phyloP scores from a whole-genome alignment of 2,888 invertebrate genomes.

The Leptopilina drosophilae region DNA sequence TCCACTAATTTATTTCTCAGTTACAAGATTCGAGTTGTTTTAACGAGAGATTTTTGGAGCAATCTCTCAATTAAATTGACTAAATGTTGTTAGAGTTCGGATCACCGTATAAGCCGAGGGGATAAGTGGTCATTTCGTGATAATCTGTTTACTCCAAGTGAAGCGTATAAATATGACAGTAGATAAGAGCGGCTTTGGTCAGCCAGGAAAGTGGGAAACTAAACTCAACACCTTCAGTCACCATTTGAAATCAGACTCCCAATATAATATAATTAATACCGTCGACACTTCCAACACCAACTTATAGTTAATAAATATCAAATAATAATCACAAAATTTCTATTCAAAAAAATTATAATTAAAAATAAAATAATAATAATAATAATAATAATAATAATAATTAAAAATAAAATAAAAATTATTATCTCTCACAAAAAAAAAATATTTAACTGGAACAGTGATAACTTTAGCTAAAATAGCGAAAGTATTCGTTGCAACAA shows the following conservation, averaged over 20 bases:
- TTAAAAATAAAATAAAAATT: no score
- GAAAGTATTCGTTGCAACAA: no score
- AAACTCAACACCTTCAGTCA: conserved; percentile 6
- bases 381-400: no score
- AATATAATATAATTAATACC: background rate
- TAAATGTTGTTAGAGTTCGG: background rate
- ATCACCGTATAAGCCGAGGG: background rate
- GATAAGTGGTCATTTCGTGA: background rate
- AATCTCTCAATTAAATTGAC: background rate
- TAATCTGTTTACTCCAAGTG: conserved; percentile 7
- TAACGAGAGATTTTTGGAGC: background rate
- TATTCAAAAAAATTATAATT: no score
- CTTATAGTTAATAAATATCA: no score
- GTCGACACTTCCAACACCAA: background rate
- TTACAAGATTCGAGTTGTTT: no score
- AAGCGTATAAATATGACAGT: background rate
- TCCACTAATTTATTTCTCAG: no score
- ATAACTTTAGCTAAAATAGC: no score
- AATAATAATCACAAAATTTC: no score
- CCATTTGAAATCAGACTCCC: background rate
- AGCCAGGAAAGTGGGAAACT: conserved; percentile 18
- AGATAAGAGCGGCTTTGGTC: conserved; percentile 9
- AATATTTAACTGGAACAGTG: no score
- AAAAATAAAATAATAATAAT: no score
- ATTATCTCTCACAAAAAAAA: no score